Evolutionary conservation across 2,797 vertebrate genomes (phyloP).

Genomic region (Paramormyrops hopkinsi): DNA sequence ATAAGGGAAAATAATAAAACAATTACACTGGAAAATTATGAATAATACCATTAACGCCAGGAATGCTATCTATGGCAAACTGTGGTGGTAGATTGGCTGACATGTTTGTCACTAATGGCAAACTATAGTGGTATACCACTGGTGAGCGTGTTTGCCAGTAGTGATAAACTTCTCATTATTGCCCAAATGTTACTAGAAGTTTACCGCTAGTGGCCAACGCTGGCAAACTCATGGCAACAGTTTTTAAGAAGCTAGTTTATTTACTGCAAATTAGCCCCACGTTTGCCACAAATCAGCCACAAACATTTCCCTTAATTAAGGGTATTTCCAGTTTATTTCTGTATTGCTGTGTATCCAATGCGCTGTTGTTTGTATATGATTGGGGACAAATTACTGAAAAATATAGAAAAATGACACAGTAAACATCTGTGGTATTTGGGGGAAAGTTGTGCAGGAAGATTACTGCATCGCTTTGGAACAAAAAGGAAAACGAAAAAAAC

Average conservation of each 20-base stretch:
- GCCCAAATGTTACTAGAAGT: not conserved
- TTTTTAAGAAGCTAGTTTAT: not conserved
- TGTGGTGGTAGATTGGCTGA: too few species aligned
- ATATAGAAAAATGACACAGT: not conserved
- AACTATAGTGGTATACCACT: too few species aligned
- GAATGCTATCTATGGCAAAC: too few species aligned
- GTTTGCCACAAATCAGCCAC: not conserved
- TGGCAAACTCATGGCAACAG: not conserved
- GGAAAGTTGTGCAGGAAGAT: not conserved
- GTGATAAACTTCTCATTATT: not conserved
- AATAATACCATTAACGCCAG: too few species aligned
- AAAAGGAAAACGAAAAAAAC: not conserved
- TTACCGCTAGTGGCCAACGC: not conserved
- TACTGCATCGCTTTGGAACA: not conserved
- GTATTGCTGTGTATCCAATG: not conserved
- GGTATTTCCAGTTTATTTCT: not conserved
- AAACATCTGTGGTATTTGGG: not conserved
- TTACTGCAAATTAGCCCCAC: not conserved
- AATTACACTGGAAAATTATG: too few species aligned
- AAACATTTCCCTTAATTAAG: not conserved
- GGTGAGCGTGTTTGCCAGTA: too few species aligned
- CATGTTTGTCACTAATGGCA: too few species aligned
- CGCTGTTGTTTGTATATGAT: not conserved
- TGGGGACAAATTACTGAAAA: not conserved
- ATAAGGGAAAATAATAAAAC: too few species aligned